Conservation (phyloP, 1,140 invertebrate genomes). For the Argopecten irradians region DNA sequence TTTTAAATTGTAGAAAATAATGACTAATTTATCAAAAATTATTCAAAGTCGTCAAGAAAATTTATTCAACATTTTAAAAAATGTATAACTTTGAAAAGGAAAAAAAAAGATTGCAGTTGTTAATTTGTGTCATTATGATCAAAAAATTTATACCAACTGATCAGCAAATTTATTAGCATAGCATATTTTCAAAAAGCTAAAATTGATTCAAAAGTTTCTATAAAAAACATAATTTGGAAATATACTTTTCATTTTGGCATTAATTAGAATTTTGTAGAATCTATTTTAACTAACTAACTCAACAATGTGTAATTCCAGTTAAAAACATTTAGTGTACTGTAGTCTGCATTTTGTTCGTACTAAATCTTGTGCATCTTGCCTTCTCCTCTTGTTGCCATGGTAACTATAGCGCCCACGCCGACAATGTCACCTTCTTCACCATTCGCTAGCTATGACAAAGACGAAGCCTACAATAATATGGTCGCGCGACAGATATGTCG, state of each 20-base stretch:
- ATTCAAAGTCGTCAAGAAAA: not conserved
- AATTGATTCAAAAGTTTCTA: not conserved
- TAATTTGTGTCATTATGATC: too few species aligned
- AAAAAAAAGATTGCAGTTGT: too few species aligned
- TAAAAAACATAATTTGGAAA: not conserved
- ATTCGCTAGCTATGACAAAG: conserved; percentile 39
- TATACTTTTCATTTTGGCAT: not conserved
- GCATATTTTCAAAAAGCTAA: too few species aligned
- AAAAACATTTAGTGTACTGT: not conserved
- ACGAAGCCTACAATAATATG: conserved; percentile 44
- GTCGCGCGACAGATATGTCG: conserved; percentile 46
- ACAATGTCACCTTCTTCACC: conserved; percentile 43
- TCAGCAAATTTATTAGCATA: too few species aligned
- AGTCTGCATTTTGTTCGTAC: conserved; percentile 23
- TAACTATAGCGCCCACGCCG: conserved; percentile 35
- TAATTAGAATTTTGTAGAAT: not conserved
- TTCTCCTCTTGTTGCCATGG: conserved; percentile 41
- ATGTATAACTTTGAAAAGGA: not conserved
- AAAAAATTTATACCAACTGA: too few species aligned
- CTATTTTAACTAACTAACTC: not conserved
- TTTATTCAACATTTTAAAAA: not conserved
- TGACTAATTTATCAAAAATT: not conserved
- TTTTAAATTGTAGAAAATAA: not conserved
- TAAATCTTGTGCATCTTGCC: conserved; percentile 44
- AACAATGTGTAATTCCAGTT: not conserved